Evolutionary conservation across 1,140 invertebrate genomes (phyloP).

Genomic region (Trachelipus rathkii): DNA sequence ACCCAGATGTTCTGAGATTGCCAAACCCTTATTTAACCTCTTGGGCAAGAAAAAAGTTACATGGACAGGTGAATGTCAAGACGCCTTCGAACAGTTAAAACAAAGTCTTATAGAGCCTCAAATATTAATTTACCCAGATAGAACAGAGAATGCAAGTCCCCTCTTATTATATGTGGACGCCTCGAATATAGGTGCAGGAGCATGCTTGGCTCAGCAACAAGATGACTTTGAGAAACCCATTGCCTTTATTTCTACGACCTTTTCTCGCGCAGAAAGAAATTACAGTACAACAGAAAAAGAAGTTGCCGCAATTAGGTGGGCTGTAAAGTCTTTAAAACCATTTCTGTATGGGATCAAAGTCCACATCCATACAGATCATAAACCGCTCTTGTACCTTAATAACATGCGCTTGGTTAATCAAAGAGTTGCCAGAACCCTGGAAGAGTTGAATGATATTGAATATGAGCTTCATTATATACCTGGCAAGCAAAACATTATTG

Average conservation of each 20-base stretch:
- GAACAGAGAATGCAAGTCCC: neutral
- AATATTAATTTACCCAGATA: constrained; percentile 6
- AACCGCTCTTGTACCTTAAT: neutral
- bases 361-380: neutral
- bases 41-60: neutral
- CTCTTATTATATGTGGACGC: constrained; percentile 17
- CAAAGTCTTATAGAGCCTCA: neutral
- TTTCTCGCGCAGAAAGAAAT: neutral
- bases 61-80: neutral
- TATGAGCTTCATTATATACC: constrained; percentile 17
- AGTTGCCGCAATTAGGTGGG: constrained; percentile 14
- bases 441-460: constrained; percentile 17
- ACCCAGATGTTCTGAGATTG: constrained; percentile 16
- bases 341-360: constrained; percentile 14
- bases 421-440: neutral
- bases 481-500: neutral
- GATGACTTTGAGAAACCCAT: neutral
- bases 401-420: neutral
- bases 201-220: constrained; percentile 4
- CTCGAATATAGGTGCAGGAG: neutral
- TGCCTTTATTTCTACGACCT: constrained; percentile 12
- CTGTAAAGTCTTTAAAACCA: neutral
- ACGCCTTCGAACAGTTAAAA: neutral
- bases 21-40: neutral
- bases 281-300: constrained; percentile 14